phyloP scores from a whole-genome alignment of 2,797 vertebrate species.

The Poeciliopsis gracilis region DNA sequence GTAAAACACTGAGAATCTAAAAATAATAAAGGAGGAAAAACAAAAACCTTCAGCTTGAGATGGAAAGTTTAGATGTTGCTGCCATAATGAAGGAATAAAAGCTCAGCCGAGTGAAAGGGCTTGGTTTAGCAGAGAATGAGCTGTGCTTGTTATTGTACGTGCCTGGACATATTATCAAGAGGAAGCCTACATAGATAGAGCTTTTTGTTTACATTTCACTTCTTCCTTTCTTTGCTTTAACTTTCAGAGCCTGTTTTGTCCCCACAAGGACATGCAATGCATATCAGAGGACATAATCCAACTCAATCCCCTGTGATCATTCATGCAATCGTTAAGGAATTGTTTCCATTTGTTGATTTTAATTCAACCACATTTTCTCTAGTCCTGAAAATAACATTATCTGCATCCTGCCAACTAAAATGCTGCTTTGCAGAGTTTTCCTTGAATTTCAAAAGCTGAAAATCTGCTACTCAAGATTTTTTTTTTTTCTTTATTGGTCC shows the following conservation, averaged over 20 bases:
- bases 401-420: background rate
- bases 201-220: constrained; percentile 23
- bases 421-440: background rate
- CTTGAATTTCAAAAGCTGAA: background rate
- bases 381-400: background rate
- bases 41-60: background rate
- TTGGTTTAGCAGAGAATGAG: background rate
- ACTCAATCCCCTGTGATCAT: background rate
- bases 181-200: constrained; percentile 12
- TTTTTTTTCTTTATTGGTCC: background rate
- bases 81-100: background rate
- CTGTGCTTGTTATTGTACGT: constrained; percentile 5
- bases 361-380: background rate
- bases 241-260: background rate
- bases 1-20: background rate
- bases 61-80: background rate
- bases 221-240: constrained; percentile 7
- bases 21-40: background rate
- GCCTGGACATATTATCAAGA: constrained; percentile 5
- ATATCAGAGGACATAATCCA: background rate
- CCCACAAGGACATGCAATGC: background rate
- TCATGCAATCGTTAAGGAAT: background rate
- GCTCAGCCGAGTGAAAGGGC: background rate
- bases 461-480: background rate
- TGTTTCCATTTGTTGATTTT: background rate